Conservation (phyloP, 2,888 invertebrate species). For the Portevinia maculata region DNA sequence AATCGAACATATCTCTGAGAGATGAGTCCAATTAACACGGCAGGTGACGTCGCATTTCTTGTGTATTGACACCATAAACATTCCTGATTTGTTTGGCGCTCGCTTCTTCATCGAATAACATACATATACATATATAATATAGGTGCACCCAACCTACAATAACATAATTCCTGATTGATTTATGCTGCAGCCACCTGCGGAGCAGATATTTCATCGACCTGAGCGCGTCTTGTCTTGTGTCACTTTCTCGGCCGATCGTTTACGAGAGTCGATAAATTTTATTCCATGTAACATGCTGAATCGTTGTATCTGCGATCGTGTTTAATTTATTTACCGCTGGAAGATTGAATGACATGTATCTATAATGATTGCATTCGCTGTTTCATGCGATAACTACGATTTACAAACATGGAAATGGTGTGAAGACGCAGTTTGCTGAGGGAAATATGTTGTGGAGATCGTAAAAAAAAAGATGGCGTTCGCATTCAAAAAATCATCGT, state of each 20-base stretch:
- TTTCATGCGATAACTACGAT: constrained; percentile 8
- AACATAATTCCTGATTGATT: constrained; percentile 68
- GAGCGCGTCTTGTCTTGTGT: constrained; percentile 32
- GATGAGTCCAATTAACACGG: constrained; percentile 68
- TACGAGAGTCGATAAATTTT: constrained; percentile 50
- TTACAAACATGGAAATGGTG: constrained; percentile 21
- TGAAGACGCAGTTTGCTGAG: constrained; percentile 32
- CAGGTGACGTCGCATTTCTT: constrained; percentile 66
- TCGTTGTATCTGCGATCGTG: constrained; percentile 5
- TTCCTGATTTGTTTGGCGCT: constrained; percentile 25
- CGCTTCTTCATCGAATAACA: constrained; percentile 31
- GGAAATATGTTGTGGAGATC: constrained; percentile 42
- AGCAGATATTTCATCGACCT: constrained; percentile 66
- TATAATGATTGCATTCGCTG: constrained; percentile 3
- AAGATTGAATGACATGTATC: constrained; percentile 18
- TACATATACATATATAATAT: not conserved
- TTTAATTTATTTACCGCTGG: constrained; percentile 1
- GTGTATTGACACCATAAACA: constrained; percentile 62
- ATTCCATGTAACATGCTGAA: constrained; percentile 4
- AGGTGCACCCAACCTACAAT: constrained; percentile 8
- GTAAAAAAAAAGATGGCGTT: constrained; percentile 52
- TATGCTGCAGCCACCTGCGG: constrained; percentile 66
- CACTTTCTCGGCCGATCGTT: constrained; percentile 52
- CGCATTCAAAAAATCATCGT: constrained; percentile 17
- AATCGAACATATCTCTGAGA: constrained; percentile 51